A percentile compares a stretch with the other conserved stretches of the same genome.
phyloP scores from a whole-genome alignment of 2,113 vertebrate genomes.

The Rhynchopsitta pachyrhyncha region DNA sequence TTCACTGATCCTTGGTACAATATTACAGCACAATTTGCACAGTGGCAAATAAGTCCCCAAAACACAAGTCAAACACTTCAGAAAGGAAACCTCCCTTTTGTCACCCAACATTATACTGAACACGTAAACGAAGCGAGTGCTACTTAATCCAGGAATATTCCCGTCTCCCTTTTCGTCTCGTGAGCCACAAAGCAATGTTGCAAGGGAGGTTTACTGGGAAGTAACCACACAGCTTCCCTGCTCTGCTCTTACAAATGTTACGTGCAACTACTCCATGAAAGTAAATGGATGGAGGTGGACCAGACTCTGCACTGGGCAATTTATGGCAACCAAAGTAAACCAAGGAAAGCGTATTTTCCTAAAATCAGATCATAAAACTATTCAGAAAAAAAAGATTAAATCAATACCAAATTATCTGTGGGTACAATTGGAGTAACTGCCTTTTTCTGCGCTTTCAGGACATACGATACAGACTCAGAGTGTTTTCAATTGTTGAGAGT shows the following conservation, averaged over 20 bases:
- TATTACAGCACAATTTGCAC: constrained; percentile 75
- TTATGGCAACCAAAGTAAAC: constrained; percentile 27
- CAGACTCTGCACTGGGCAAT: constrained; percentile 25
- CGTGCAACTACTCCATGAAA: constrained; percentile 34
- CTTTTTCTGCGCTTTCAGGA: constrained; percentile 12
- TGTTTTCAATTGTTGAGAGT: background rate
- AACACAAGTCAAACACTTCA: constrained; percentile 59
- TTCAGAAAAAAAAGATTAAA: background rate
- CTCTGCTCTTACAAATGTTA: background rate
- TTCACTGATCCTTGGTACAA: constrained; percentile 75
- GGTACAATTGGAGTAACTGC: constrained; percentile 22
- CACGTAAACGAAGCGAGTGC: constrained; percentile 59
- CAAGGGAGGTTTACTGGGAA: constrained; percentile 41
- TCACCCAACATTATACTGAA: constrained; percentile 27
- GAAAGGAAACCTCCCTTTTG: constrained; percentile 27
- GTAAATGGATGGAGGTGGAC: constrained; percentile 30
- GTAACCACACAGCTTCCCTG: constrained; percentile 16
- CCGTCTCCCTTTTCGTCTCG: background rate
- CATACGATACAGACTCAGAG: constrained; percentile 12
- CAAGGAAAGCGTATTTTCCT: background rate
- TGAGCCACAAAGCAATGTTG: constrained; percentile 45
- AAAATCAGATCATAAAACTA: background rate
- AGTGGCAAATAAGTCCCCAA: constrained; percentile 55
- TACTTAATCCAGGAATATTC: constrained; percentile 43
- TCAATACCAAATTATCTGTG: background rate